These are phyloP conservation scores for Ceyx margarethae DNA, from an alignment of 2,113 vertebrate species.

Conservation along the genomic window DNA sequence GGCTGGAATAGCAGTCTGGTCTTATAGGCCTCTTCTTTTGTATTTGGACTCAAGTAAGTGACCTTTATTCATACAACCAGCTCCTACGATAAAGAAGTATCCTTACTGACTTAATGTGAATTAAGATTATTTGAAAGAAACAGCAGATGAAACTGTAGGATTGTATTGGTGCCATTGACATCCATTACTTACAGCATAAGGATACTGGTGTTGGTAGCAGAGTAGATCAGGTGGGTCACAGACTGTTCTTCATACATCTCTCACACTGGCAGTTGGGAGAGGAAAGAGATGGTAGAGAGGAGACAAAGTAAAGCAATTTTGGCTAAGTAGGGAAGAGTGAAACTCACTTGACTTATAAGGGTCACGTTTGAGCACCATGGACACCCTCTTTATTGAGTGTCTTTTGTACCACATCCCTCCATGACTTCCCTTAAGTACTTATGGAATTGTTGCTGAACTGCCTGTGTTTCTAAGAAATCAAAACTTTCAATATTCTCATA, in stretches of 20 bases:
- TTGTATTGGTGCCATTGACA: background rate
- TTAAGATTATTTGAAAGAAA: background rate
- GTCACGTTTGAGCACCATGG: background rate
- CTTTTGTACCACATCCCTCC: background rate
- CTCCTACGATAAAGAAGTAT: background rate
- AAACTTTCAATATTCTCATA: background rate
- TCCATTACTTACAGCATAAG: background rate
- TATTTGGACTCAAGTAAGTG: background rate
- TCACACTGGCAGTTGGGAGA: background rate
- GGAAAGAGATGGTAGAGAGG: background rate
- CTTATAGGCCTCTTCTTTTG: background rate
- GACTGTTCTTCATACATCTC: background rate
- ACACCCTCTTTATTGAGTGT: background rate
- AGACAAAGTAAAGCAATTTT: fast-evolving
- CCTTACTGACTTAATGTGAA: background rate
- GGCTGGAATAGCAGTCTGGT: background rate
- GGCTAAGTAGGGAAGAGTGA: background rate
- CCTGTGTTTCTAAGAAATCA: background rate
- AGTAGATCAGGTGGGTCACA: background rate
- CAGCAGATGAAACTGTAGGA: background rate
- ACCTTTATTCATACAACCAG: background rate
- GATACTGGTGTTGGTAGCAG: background rate
- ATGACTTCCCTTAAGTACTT: background rate
- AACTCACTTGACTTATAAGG: background rate
- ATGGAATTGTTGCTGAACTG: background rate